phyloP scores from a whole-genome alignment of 2,113 vertebrate species.

The Ageneiosus marmoratus region DNA sequence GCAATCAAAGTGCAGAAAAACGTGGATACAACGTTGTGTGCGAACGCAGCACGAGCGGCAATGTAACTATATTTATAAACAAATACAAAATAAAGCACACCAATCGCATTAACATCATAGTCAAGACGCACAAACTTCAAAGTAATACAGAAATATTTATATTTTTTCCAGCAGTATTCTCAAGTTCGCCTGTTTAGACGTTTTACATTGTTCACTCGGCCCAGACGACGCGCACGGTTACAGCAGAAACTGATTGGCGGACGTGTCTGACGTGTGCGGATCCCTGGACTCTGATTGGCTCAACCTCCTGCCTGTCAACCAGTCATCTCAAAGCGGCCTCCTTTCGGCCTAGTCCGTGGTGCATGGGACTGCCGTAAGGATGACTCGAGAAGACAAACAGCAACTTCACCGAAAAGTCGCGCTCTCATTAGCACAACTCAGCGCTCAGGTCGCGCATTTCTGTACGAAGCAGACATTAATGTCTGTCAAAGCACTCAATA shows the following conservation, averaged over 20 bases:
- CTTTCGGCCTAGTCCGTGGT: slow-evolving; percentile 53
- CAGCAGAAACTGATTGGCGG: slow-evolving; percentile 47
- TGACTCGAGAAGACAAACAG: slow-evolving; percentile 20
- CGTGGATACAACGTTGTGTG: slow-evolving; percentile 56
- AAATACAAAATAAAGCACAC: neutral
- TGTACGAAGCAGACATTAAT: rapidly evolving
- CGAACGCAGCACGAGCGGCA: slow-evolving; percentile 10
- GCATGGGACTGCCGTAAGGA: slow-evolving; percentile 39
- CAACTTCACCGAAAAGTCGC: slow-evolving; percentile 39
- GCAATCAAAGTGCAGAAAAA: slow-evolving; percentile 14
- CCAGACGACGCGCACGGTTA: slow-evolving; percentile 37
- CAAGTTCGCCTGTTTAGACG: neutral
- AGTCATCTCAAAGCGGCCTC: slow-evolving; percentile 51
- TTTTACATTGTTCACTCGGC: slow-evolving; percentile 48
- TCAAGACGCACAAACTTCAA: too few relatives aligned
- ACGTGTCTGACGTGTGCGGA: neutral
- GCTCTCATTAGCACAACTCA: neutral
- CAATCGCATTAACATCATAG: neutral
- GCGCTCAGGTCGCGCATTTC: too few relatives aligned
- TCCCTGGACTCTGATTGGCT: slow-evolving; percentile 34
- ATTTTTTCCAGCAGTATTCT: neutral
- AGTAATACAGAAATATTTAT: too few relatives aligned
- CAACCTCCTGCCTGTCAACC: slow-evolving; percentile 36
- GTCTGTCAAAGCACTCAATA: neutral
- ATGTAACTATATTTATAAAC: too few relatives aligned